A percentile compares a stretch with the other conserved stretches of the same genome.
Evolutionary conservation across 2,113 vertebrate genomes (phyloP).

Genomic region (Acanthisitta chloris): DNA sequence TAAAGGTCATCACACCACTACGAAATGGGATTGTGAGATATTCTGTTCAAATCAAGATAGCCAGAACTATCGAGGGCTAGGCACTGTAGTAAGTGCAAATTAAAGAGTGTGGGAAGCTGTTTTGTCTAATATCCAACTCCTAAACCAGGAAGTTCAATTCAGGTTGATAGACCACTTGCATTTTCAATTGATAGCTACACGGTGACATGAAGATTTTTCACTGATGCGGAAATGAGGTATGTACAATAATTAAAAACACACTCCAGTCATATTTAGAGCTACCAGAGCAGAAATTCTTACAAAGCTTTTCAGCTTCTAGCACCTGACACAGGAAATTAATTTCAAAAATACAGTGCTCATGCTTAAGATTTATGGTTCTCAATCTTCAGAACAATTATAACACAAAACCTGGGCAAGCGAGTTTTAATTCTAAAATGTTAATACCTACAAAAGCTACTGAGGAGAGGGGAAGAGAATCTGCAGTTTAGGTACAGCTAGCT

Average conservation of each 20-base stretch:
- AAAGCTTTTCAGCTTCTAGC: neutral
- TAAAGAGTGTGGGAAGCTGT: neutral
- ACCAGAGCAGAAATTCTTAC: neutral
- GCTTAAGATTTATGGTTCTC: neutral
- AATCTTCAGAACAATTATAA: neutral
- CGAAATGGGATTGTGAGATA: neutral
- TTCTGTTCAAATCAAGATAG: neutral
- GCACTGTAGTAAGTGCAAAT: neutral
- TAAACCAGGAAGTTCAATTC: accelerated
- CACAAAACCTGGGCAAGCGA: neutral
- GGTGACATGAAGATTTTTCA: neutral
- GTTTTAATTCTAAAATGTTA: neutral
- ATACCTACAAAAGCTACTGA: neutral
- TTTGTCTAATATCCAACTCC: neutral
- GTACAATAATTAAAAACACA: neutral
- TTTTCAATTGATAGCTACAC: neutral
- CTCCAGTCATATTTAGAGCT: neutral
- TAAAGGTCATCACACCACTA: too few species aligned
- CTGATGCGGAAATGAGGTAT: neutral
- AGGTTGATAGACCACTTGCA: neutral
- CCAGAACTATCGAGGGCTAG: neutral
- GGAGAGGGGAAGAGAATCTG: neutral
- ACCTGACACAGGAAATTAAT: neutral
- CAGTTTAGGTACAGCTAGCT: neutral
- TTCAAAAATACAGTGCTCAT: neutral